phyloP scores from a whole-genome alignment of 2,113 vertebrate species.

The Carassius carassius region DNA sequence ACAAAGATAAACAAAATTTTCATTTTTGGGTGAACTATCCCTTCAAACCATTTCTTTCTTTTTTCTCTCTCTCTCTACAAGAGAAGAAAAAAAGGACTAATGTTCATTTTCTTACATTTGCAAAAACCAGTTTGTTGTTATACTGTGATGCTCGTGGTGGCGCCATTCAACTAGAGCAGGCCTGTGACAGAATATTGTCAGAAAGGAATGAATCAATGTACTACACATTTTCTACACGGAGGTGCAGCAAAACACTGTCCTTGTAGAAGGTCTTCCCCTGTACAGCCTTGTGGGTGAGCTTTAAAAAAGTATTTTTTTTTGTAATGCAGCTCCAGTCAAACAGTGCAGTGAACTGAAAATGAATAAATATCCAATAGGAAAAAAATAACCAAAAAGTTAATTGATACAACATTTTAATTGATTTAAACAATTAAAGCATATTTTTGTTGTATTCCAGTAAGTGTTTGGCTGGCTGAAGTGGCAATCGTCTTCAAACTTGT shows the following conservation, averaged over 20 bases:
- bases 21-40: too few species aligned
- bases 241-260: neutral
- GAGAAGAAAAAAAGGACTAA: neutral
- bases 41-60: too few species aligned
- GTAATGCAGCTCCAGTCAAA: neutral
- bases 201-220: neutral
- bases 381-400: neutral
- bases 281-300: neutral
- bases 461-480: neutral
- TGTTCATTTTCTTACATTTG: neutral
- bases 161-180: neutral
- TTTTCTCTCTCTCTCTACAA: too few species aligned
- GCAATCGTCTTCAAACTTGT: neutral
- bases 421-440: neutral
- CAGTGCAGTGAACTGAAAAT: neutral
- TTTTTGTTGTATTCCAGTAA: neutral
- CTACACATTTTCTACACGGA: neutral
- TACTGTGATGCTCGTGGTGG: neutral
- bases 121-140: neutral
- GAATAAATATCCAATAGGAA: neutral
- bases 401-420: neutral
- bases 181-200: neutral
- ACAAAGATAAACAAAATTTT: too few species aligned
- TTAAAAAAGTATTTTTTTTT: too few species aligned
- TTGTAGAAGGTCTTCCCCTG: neutral